A percentile compares a stretch with the other conserved stretches of the same genome.
phyloP scores from a whole-genome alignment of 2,888 invertebrate genomes.

The Himalopsyche tibetana region DNA sequence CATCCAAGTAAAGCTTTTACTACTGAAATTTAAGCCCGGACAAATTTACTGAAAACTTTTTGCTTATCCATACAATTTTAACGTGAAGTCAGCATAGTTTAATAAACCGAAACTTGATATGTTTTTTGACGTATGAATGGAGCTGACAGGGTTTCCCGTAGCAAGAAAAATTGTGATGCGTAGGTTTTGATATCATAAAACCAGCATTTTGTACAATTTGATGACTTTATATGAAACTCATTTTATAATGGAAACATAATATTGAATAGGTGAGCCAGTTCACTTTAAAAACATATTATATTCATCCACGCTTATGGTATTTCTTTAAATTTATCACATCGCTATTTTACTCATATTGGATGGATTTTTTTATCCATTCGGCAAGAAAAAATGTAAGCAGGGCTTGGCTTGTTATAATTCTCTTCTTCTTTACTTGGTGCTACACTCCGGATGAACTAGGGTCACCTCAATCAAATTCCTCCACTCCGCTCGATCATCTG shows the following conservation, averaged over 20 bases:
- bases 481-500: too few relatives aligned
- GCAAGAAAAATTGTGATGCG: background rate
- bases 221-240: background rate
- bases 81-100: constrained; percentile 26
- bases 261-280: background rate
- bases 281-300: too few relatives aligned
- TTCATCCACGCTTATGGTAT: too few relatives aligned
- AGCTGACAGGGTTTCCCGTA: constrained; percentile 17
- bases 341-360: too few relatives aligned
- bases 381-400: too few relatives aligned
- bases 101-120: constrained; percentile 42
- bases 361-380: too few relatives aligned
- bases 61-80: constrained; percentile 34
- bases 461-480: too few relatives aligned
- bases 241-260: background rate
- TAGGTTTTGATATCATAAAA: background rate
- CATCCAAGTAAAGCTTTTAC: constrained; percentile 55
- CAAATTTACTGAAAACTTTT: constrained; percentile 38
- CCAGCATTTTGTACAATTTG: background rate
- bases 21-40: constrained; percentile 36
- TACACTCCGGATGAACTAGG: too few relatives aligned
- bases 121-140: constrained; percentile 22
- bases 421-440: too few relatives aligned
- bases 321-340: too few relatives aligned
- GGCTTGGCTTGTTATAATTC: too few relatives aligned